Percentiles rank a stretch among this genome's conserved stretches.
phyloP scores from a whole-genome alignment of 2,113 vertebrate genomes.

The Pygoscelis adeliae region DNA sequence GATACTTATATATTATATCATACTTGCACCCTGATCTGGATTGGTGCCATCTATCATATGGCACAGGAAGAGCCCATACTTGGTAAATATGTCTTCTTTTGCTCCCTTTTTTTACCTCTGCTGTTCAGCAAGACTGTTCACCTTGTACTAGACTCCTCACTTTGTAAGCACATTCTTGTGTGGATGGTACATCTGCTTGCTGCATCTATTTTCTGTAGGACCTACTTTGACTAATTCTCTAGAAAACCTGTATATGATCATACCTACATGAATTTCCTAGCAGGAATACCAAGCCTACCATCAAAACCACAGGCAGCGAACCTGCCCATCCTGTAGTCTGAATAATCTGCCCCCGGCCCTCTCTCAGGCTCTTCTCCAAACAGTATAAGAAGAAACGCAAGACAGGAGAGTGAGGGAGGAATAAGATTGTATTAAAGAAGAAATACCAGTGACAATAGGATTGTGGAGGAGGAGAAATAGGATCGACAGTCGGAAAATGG shows the following conservation, averaged over 20 bases:
- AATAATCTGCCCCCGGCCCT: neutral
- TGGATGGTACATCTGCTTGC: neutral
- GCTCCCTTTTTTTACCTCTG: neutral
- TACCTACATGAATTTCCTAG: fast-evolving
- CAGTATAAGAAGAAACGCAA: neutral
- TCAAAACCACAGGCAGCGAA: neutral
- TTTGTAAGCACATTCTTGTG: neutral
- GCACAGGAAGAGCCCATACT: neutral
- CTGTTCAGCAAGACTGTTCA: neutral
- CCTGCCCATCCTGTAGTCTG: neutral
- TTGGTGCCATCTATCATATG: neutral
- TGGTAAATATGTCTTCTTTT: neutral
- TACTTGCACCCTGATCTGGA: neutral
- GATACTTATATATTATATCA: neutral
- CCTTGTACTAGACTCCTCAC: neutral
- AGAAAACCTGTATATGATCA: neutral
- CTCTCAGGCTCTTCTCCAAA: neutral
- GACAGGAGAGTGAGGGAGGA: neutral
- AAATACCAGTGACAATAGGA: neutral
- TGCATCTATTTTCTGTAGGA: neutral
- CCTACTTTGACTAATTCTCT: neutral
- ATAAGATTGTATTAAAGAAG: neutral
- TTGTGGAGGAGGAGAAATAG: neutral
- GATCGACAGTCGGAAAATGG: neutral
- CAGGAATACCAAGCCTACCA: neutral